phyloP scores from a whole-genome alignment of 2,113 vertebrate species.

The Triplophysa tibetana region DNA sequence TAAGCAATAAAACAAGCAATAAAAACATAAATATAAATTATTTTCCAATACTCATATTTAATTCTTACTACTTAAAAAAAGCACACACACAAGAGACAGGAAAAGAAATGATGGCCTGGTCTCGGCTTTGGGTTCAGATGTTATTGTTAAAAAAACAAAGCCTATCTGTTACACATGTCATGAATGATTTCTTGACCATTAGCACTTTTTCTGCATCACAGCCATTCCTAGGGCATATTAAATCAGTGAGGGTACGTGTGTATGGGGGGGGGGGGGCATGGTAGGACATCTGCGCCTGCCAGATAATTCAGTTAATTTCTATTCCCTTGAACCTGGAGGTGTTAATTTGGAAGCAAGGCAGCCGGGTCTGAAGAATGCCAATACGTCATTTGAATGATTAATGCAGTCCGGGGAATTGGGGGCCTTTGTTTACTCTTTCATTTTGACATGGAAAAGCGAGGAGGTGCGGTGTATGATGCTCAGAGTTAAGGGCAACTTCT shows the following conservation, averaged over 20 bases:
- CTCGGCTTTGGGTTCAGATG: too few species aligned
- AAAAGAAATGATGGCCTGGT: not conserved
- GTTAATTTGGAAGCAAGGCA: conserved; percentile 93
- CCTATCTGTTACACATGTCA: conserved; percentile 76
- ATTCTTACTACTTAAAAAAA: not conserved
- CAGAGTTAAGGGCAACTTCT: conserved; percentile 80
- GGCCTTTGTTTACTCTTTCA: conserved; percentile 91
- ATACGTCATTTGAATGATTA: conserved; percentile 95
- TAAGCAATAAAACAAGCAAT: not conserved
- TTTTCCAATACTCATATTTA: not conserved
- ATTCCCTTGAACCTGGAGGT: conserved; percentile 95
- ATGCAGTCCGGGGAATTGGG: conserved; percentile 89
- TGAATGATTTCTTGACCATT: conserved; percentile 91
- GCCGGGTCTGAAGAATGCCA: conserved; percentile 92
- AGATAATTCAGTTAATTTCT: conserved; percentile 96
- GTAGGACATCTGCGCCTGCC: conserved; percentile 92
- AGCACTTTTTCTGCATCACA: conserved; percentile 83
- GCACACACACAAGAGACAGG: too few species aligned
- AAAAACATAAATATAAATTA: not conserved
- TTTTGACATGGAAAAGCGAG: conserved; percentile 85
- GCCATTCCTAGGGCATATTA: conserved; percentile 86
- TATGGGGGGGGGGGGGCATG: conserved; percentile 75
- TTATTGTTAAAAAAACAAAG: conserved; percentile 14
- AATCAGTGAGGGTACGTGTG: conserved; percentile 81
- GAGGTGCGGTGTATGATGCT: conserved; percentile 69